phyloP scores from a whole-genome alignment of 2,113 vertebrate genomes.

The Balaenoptera acutorostrata region DNA sequence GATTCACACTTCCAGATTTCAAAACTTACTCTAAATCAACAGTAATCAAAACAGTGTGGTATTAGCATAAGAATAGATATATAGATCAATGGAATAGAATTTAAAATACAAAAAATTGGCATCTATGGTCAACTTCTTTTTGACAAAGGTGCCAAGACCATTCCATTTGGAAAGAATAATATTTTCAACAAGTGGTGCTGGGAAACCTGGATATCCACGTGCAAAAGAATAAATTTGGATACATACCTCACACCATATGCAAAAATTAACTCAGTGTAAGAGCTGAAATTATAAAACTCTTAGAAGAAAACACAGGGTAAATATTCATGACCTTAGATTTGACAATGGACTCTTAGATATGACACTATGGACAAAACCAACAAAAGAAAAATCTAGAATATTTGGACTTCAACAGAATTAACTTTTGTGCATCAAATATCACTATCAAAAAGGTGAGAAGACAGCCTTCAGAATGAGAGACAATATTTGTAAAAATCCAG shows the following conservation, averaged over 20 bases:
- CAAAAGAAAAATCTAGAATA: background rate
- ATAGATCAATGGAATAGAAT: background rate
- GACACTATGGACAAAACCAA: background rate
- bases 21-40: background rate
- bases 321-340: background rate
- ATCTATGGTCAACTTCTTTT: background rate
- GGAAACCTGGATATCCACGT: background rate
- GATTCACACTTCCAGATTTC: background rate
- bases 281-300: background rate
- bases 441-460: background rate
- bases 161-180: background rate
- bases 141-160: background rate
- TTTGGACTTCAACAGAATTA: background rate
- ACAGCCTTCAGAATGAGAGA: background rate
- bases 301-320: background rate
- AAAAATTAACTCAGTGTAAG: background rate
- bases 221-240: background rate
- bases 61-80: background rate
- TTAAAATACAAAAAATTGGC: background rate
- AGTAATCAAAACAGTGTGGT: background rate
- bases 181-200: background rate
- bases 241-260: background rate
- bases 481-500: background rate
- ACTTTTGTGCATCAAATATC: background rate
- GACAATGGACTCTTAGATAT: background rate